Evolutionary conservation across 2,113 vertebrate genomes (phyloP).

Genomic region (Athene cunicularia): DNA sequence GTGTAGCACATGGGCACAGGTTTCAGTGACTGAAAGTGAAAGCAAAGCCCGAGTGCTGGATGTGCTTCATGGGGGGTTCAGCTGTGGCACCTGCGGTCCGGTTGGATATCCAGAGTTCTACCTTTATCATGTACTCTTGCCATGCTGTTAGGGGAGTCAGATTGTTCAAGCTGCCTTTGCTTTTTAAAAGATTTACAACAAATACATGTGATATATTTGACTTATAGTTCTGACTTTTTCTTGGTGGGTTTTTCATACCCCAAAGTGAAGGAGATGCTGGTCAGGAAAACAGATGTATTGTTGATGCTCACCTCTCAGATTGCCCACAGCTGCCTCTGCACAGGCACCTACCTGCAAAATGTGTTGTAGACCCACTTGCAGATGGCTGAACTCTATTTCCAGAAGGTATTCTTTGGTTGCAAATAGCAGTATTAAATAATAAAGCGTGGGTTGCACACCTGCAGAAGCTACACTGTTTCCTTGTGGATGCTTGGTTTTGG

Average conservation of each 20-base stretch:
- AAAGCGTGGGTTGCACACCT: not conserved
- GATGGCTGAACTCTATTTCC: not conserved
- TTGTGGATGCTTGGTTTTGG: no score
- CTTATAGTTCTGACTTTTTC: no score
- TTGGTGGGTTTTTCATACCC: not conserved
- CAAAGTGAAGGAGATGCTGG: not conserved
- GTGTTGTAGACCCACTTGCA: not conserved
- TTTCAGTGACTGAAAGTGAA: accelerated
- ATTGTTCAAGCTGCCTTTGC: not conserved
- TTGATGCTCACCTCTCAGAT: not conserved
- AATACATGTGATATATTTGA: accelerated
- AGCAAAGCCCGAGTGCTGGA: no score
- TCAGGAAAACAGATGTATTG: not conserved
- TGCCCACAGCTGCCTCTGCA: not conserved
- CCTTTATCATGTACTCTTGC: accelerated
- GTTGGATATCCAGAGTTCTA: not conserved
- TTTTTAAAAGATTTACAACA: not conserved
- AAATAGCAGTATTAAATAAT: not conserved
- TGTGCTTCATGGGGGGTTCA: accelerated
- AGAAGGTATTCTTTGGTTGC: not conserved
- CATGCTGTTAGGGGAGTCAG: no score
- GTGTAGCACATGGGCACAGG: accelerated
- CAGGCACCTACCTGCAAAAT: not conserved
- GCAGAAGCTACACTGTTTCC: accelerated
- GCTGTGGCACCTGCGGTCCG: not conserved